Evolutionary conservation across 2,888 invertebrate species (phyloP).

Genomic region (Troglohyphantes excavatus): DNA sequence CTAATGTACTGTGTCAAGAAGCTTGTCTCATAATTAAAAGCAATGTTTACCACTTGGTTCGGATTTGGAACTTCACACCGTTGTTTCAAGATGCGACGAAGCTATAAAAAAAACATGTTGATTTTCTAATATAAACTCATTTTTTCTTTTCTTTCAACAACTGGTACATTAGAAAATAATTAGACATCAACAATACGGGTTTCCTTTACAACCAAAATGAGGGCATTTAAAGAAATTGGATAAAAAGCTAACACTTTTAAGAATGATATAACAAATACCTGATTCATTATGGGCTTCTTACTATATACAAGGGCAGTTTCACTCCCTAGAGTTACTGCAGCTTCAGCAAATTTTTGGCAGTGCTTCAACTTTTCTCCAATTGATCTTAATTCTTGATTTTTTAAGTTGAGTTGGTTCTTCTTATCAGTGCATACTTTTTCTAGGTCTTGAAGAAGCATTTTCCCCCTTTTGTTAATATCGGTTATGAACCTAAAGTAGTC

Average conservation of each 20-base stretch:
- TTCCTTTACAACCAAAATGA: not conserved
- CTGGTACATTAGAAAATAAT: no score
- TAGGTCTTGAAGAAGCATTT: slow-evolving; percentile 83
- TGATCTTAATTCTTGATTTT: slow-evolving; percentile 91
- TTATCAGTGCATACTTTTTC: slow-evolving; percentile 91
- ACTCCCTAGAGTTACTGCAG: slow-evolving; percentile 90
- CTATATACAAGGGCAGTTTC: slow-evolving; percentile 92
- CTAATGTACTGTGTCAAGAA: slow-evolving; percentile 79
- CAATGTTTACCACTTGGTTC: slow-evolving; percentile 81
- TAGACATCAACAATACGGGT: not conserved
- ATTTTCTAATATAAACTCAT: not conserved
- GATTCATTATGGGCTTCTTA: slow-evolving; percentile 85
- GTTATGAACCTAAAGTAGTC: slow-evolving; percentile 80
- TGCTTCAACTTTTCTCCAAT: slow-evolving; percentile 93
- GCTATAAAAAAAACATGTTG: slow-evolving; percentile 72
- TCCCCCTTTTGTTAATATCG: slow-evolving; percentile 81
- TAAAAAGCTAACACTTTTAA: not conserved
- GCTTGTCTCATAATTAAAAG: slow-evolving; percentile 80
- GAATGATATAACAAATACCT: slow-evolving; percentile 72
- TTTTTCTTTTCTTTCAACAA: no score
- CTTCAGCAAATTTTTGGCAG: slow-evolving; percentile 91
- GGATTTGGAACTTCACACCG: slow-evolving; percentile 82
- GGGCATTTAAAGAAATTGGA: not conserved
- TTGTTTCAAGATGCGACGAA: slow-evolving; percentile 81
- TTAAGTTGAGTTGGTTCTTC: slow-evolving; percentile 91